Percentiles rank a stretch among this genome's conserved stretches.
Conservation (phyloP, 1,140 invertebrate species). For the Atta cephalotes region DNA sequence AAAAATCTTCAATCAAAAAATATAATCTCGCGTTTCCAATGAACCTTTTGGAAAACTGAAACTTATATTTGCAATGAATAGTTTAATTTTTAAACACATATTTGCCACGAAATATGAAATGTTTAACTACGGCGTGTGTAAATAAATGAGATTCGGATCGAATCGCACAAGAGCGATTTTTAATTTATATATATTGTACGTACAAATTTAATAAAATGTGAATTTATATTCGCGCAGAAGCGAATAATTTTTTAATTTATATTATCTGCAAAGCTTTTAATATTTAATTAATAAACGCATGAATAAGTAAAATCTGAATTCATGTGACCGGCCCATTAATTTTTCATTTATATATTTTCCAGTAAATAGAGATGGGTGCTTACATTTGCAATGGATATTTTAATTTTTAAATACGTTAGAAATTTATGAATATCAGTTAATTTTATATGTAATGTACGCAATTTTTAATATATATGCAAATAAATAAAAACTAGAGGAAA, state of each 20-base stretch:
- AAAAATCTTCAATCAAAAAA: slow-evolving; percentile 30
- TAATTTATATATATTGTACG: slow-evolving; percentile 35
- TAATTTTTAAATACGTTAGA: slow-evolving; percentile 57
- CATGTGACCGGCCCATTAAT: slow-evolving; percentile 54
- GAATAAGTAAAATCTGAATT: slow-evolving; percentile 55
- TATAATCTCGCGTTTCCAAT: slow-evolving; percentile 23
- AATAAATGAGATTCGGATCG: slow-evolving; percentile 52
- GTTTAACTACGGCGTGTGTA: slow-evolving; percentile 37
- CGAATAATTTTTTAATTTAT: slow-evolving; percentile 61
- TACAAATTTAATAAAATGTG: slow-evolving; percentile 59
- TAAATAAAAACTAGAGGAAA: background rate
- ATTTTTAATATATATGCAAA: slow-evolving; percentile 41
- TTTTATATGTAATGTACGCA: slow-evolving; percentile 40
- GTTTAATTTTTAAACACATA: slow-evolving; percentile 57
- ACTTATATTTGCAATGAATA: slow-evolving; percentile 41
- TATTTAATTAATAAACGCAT: slow-evolving; percentile 62
- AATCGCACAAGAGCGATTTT: slow-evolving; percentile 46
- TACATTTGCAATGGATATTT: slow-evolving; percentile 61
- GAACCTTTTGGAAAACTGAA: background rate
- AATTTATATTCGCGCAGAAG: slow-evolving; percentile 58
- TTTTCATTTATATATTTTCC: slow-evolving; percentile 63
- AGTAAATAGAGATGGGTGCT: slow-evolving; percentile 49
- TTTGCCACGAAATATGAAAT: slow-evolving; percentile 47
- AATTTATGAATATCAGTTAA: slow-evolving; percentile 54
- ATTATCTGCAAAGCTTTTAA: slow-evolving; percentile 62